These are phyloP conservation scores for Sminthurides bifidus DNA, from an alignment of 1,140 invertebrate species.

Conservation along the genomic window DNA sequence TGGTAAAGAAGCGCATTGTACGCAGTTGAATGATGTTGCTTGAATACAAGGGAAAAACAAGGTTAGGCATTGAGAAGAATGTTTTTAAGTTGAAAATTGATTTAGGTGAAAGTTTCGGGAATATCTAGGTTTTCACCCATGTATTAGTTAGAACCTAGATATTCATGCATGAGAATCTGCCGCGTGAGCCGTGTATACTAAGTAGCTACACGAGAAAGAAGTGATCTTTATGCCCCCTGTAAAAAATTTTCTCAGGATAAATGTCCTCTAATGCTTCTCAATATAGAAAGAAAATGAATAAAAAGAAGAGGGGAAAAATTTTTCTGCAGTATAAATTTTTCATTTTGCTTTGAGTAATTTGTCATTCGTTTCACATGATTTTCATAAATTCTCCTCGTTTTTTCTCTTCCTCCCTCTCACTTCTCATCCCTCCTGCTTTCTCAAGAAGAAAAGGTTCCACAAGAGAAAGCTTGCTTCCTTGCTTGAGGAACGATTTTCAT, in stretches of 20 bases:
- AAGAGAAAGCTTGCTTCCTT: too few species aligned
- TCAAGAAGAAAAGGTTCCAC: constrained; percentile 13
- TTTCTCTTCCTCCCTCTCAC: neutral
- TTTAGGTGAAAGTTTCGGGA: too few species aligned
- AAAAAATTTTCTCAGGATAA: constrained; percentile 19
- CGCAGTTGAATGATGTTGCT: too few species aligned
- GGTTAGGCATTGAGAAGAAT: too few species aligned
- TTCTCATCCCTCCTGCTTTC: neutral
- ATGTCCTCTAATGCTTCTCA: constrained; percentile 21
- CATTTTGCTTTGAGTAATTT: constrained; percentile 31
- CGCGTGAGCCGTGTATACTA: too few species aligned
- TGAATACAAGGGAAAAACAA: too few species aligned
- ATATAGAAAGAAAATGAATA: constrained; percentile 28
- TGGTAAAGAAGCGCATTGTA: too few species aligned
- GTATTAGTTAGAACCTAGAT: too few species aligned
- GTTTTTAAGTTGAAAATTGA: too few species aligned
- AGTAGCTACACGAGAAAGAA: constrained; percentile 8
- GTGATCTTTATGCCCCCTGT: constrained; percentile 5
- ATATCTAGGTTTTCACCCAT: too few species aligned
- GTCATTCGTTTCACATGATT: constrained; percentile 30
- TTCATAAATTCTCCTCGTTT: constrained; percentile 27
- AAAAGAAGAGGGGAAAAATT: constrained; percentile 21
- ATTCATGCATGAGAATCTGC: too few species aligned
- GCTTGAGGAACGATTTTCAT: constrained; percentile 25
- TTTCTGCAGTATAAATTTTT: constrained; percentile 29